Evolutionary conservation across 2,113 vertebrate species (phyloP).

Genomic region (Boleophthalmus pectinirostris): DNA sequence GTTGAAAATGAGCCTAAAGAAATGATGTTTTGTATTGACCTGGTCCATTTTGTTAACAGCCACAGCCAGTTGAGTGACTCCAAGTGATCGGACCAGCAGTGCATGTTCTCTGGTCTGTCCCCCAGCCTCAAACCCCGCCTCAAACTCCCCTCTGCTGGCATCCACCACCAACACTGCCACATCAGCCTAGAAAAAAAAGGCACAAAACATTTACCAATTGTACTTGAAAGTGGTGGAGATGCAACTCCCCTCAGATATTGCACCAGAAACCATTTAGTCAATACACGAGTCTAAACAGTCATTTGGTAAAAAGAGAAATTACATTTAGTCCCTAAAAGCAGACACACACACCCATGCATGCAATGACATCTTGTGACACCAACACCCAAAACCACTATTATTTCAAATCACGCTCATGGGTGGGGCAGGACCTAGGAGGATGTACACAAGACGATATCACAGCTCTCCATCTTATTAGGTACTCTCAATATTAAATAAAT

Average conservation of each 20-base stretch:
- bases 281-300: constrained; percentile 51
- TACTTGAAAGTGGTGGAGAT: background rate
- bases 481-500: background rate
- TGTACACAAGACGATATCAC: background rate
- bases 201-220: background rate
- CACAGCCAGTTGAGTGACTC: constrained; percentile 96
- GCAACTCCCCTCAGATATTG: background rate
- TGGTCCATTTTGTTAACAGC: constrained; percentile 99
- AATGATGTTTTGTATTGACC: constrained; percentile 67
- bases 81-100: constrained; percentile 93
- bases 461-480: background rate
- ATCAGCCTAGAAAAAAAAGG: constrained; percentile 82
- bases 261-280: constrained; percentile 60
- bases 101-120: constrained; percentile 97
- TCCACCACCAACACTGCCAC: constrained; percentile 95
- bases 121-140: constrained; percentile 96
- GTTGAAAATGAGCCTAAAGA: background rate
- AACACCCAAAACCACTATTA: constrained; percentile 61
- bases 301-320: constrained; percentile 68
- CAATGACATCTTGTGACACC: constrained; percentile 40
- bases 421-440: constrained; percentile 20
- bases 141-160: constrained; percentile 95
- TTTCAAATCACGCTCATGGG: constrained; percentile 33
- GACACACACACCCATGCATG: constrained; percentile 52
- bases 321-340: constrained; percentile 39